Percentiles rank a stretch among this genome's conserved stretches.
Conservation (phyloP, 2,797 vertebrate genomes). For the Falco biarmicus region DNA sequence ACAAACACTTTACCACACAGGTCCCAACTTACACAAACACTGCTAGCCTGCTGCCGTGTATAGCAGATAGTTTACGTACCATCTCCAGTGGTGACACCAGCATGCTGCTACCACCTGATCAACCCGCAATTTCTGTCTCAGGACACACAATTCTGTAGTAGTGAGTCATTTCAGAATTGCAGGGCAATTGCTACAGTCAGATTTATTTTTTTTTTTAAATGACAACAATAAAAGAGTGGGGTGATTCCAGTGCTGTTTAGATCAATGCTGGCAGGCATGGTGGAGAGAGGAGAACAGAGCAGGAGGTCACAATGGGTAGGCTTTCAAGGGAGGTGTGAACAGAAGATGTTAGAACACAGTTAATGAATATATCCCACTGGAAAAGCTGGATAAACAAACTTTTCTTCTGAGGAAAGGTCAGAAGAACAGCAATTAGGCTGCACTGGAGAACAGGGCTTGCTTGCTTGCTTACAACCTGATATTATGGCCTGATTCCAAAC, state of each 20-base stretch:
- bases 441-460: not conserved
- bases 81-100: not conserved
- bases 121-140: not conserved
- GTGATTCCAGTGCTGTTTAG: not conserved
- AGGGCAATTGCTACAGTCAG: not conserved
- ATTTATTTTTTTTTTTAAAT: not conserved
- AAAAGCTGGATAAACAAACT: conserved; percentile 36
- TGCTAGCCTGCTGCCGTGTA: not conserved
- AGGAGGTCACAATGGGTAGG: not conserved
- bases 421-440: not conserved
- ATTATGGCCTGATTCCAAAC: not conserved
- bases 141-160: not conserved
- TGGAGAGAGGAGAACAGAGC: not conserved
- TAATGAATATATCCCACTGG: conserved; percentile 1
- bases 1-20: not conserved
- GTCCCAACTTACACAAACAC: not conserved
- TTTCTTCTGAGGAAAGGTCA: conserved; percentile 23
- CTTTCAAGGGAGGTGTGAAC: not conserved
- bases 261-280: not conserved
- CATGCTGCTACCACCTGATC: not conserved
- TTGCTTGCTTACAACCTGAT: not conserved
- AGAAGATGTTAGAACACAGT: not conserved
- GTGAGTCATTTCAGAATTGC: not conserved
- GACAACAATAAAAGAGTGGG: not conserved
- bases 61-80: not conserved